A percentile compares a stretch with the other conserved stretches of the same genome.
These are phyloP conservation scores for Acholoe squamosa DNA, from an alignment of 2,888 invertebrate genomes.

Conservation along the genomic window DNA sequence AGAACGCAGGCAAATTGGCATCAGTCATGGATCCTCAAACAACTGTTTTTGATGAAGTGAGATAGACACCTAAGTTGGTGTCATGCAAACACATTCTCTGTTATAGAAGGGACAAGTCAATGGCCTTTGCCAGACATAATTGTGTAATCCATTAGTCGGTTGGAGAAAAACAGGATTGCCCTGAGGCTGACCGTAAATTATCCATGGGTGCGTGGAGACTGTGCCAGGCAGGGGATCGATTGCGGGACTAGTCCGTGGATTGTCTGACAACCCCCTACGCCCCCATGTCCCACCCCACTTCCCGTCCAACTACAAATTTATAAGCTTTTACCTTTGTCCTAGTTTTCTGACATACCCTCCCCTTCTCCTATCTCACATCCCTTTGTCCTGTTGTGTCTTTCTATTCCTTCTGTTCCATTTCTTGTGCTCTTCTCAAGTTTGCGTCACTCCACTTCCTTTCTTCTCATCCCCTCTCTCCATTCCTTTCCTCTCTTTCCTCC, in stretches of 20 bases:
- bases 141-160: conserved; percentile 58
- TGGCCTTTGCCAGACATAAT: conserved; percentile 54
- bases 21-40: background rate
- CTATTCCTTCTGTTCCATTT: too few species aligned
- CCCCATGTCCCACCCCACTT: background rate
- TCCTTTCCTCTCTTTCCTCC: too few species aligned
- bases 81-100: background rate
- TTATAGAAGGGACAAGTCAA: conserved; percentile 32
- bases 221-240: conserved; percentile 44
- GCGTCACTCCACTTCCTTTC: too few species aligned
- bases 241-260: background rate
- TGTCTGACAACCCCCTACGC: conserved; percentile 17
- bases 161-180: conserved; percentile 42
- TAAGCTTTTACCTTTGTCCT: too few species aligned
- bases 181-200: conserved; percentile 48
- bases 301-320: too few species aligned
- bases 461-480: background rate
- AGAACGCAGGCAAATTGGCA: background rate
- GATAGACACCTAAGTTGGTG: conserved; percentile 12
- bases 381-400: too few species aligned
- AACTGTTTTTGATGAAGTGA: conserved; percentile 14
- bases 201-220: conserved; percentile 12
- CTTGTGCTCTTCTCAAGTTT: too few species aligned
- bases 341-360: too few species aligned
- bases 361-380: too few species aligned